Evolutionary conservation across 2,797 vertebrate species (phyloP).

Genomic region (Notoglanidium macrostoma): DNA sequence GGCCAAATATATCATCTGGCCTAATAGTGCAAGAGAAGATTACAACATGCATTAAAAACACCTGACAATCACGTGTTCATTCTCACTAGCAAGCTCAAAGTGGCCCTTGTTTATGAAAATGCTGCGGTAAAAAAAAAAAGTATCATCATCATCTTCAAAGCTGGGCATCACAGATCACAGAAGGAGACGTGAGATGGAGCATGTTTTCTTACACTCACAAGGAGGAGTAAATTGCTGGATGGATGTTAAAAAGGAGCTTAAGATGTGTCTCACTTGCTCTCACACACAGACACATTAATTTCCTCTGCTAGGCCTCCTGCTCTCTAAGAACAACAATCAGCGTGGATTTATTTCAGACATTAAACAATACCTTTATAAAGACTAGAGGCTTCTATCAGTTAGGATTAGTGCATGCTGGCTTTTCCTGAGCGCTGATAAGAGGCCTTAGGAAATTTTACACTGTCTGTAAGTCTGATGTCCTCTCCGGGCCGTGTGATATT

Average conservation of each 20-base stretch:
- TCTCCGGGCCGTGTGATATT: constrained; percentile 23
- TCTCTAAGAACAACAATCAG: constrained; percentile 78
- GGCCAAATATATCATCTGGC: constrained; percentile 50
- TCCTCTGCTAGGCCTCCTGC: constrained; percentile 65
- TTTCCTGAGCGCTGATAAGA: constrained; percentile 79
- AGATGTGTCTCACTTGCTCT: constrained; percentile 62
- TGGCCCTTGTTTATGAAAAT: constrained; percentile 5
- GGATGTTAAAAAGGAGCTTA: constrained; percentile 77
- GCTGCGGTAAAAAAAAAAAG: constrained; percentile 1
- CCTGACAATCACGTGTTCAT: constrained; percentile 1
- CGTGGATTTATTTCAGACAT: constrained; percentile 78
- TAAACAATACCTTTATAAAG: constrained; percentile 76
- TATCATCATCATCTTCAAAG: constrained; percentile 66
- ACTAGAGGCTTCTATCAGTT: constrained; percentile 61
- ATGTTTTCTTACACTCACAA: constrained; percentile 70
- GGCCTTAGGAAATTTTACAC: constrained; percentile 66
- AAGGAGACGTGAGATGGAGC: constrained; percentile 58
- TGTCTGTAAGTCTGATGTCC: constrained; percentile 69
- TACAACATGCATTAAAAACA: not conserved
- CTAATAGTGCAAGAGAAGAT: constrained; percentile 15
- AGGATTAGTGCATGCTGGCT: constrained; percentile 77
- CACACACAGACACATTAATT: constrained; percentile 53
- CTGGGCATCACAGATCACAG: constrained; percentile 61
- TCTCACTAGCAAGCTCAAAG: not conserved
- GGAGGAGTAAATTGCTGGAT: constrained; percentile 71